These are phyloP conservation scores for Chrysogorgia sp. DNA, from an alignment of 92 coral and sea anemone genomes.

Conservation along the genomic window DNA sequence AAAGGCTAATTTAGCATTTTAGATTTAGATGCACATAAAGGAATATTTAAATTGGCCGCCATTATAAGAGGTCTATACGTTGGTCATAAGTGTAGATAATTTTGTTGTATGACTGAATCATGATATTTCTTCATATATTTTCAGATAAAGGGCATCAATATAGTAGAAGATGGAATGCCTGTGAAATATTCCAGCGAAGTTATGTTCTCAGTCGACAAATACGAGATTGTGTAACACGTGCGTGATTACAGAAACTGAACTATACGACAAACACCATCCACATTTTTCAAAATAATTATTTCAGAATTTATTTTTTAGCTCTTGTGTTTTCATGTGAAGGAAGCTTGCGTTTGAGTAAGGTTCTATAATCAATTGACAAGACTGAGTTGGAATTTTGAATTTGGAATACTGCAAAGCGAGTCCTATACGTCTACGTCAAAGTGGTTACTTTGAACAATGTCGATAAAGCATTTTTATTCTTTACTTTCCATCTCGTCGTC, in stretches of 20 bases:
- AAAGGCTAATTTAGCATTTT: no score
- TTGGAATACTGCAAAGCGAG: no score
- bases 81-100: no score
- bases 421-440: no score
- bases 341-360: neutral
- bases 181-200: conserved; percentile 94
- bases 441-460: neutral
- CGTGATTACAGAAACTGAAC: neutral
- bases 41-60: no score
- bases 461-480: neutral
- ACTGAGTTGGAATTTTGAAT: neutral
- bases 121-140: conserved; percentile 7
- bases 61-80: no score
- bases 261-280: neutral
- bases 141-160: conserved; percentile 73
- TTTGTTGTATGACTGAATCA: no score
- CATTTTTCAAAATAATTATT: neutral
- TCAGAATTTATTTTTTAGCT: neutral
- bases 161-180: conserved; percentile 83
- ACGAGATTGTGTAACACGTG: conserved; percentile 79
- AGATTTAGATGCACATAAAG: no score
- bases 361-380: neutral
- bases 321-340: neutral
- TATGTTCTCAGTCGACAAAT: conserved; percentile 93
- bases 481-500: neutral